A percentile compares a stretch with the other conserved stretches of the same genome.
These are phyloP conservation scores for Penaeus japonicus DNA, from an alignment of 1,140 invertebrate species.

Conservation along the genomic window DNA sequence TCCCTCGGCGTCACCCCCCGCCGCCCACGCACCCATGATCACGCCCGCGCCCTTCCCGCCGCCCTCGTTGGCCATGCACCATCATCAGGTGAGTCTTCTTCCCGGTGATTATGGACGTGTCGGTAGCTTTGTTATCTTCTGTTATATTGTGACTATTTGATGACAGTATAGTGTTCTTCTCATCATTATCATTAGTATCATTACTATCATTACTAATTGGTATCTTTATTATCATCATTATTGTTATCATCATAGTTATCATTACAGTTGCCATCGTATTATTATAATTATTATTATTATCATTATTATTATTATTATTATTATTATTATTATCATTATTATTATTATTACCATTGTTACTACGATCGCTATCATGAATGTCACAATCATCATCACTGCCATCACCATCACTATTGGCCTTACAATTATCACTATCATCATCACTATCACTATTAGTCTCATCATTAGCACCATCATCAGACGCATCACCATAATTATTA, in stretches of 20 bases:
- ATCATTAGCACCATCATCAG: neutral
- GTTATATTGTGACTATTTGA: no score
- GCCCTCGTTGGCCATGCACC: conserved; percentile 36
- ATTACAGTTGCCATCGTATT: neutral
- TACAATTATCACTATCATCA: neutral
- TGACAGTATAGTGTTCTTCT: no score
- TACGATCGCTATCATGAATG: neutral
- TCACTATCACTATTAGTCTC: neutral
- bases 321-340: neutral
- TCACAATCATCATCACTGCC: neutral
- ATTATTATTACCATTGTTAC: neutral
- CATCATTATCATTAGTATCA: neutral
- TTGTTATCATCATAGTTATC: neutral
- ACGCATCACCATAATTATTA: neutral
- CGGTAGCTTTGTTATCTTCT: no score
- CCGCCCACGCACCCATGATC: conserved; percentile 40
- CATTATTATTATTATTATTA: neutral
- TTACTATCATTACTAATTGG: neutral
- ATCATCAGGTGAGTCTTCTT: conserved; percentile 24
- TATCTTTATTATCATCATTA: neutral
- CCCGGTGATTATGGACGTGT: no score
- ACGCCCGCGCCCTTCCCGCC: conserved; percentile 46
- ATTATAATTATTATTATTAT: neutral
- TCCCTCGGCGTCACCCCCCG: conserved; percentile 30
- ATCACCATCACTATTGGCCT: neutral